phyloP scores from a whole-genome alignment of 1,140 invertebrate genomes.

The Penaeus japonicus region DNA sequence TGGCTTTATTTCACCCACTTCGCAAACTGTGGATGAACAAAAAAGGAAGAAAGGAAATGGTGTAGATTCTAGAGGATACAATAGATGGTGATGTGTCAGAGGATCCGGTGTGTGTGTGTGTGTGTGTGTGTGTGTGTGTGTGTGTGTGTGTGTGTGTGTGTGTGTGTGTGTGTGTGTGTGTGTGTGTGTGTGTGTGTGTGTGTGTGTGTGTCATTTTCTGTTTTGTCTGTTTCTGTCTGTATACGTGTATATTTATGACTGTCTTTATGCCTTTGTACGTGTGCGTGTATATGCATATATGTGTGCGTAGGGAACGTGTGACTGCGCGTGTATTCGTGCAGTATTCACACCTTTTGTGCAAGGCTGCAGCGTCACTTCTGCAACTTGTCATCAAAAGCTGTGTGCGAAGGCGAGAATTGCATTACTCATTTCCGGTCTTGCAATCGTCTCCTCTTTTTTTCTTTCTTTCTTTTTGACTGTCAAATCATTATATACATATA shows the following conservation, averaged over 20 bases:
- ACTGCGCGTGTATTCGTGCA: neutral
- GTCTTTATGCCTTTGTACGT: neutral
- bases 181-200: neutral
- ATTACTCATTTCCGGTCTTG: too few species aligned
- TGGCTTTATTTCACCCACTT: too few species aligned
- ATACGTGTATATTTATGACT: neutral
- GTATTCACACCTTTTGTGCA: neutral
- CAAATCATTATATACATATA: too few species aligned
- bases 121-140: neutral
- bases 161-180: neutral
- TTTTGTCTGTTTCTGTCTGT: neutral
- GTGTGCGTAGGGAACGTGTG: neutral
- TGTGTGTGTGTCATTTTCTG: neutral
- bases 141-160: neutral
- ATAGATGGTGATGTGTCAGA: neutral
- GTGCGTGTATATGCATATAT: conserved; percentile 9
- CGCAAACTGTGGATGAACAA: too few species aligned
- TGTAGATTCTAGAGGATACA: neutral
- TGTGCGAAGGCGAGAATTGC: too few species aligned
- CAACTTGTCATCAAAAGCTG: too few species aligned
- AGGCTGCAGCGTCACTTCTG: too few species aligned
- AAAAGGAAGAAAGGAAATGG: neutral
- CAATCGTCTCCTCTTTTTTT: too few species aligned
- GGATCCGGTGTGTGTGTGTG: neutral
- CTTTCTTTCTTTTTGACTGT: too few species aligned